Evolutionary conservation across 2,888 invertebrate genomes (phyloP), one percentile per base, ranked within the genome.

Genomic region (Hypselothyrea guttata): DNA sequence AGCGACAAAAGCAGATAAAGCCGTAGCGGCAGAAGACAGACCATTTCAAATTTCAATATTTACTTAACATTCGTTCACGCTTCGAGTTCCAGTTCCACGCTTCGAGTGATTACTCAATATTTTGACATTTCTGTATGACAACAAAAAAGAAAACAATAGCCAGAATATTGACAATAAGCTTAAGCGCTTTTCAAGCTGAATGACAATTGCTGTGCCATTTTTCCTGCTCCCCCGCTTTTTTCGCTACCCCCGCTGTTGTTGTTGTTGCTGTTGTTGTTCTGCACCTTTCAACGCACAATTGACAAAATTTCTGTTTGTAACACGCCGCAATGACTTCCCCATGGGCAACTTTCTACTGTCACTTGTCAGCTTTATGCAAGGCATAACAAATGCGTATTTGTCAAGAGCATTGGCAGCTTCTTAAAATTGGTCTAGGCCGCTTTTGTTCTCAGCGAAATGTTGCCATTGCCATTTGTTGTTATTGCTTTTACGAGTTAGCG

Each of bases 161-260:
- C 59, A 61, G 73, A 67, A 75, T 82, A 75, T 82, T 84, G 81
- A 82, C 81, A 82, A 82, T 79, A 75, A 72, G 75, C 84, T 84
- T 84, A 84, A 82, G 84, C 85, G 59, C 49, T 75, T 82, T 73
- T 73, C 62, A 78, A 62, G 42, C 83, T 71, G 83, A 72, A 82
- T 82, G 79, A 82, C 81, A 82, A 82, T 84, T 82, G 79, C 83
- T 84, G 73, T 84, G 84, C 84, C 85, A 83, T 82, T 82, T 81
- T 61, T 68, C 22, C 22, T 22, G 5, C 5, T 22, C 22, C 22
- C 22, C 22, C 22, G 22, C 22, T 22, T 5, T 5, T 22, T 5
- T 22, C 22, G 13, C 33, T 31, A 42, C 40, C 34, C 33, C 44
- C 40, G 31, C n/a, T 57, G 31, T 51, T 46, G 22, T 16, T 56